Conservation (phyloP, 1,140 invertebrate genomes). For the Sarcophaga bullata region DNA sequence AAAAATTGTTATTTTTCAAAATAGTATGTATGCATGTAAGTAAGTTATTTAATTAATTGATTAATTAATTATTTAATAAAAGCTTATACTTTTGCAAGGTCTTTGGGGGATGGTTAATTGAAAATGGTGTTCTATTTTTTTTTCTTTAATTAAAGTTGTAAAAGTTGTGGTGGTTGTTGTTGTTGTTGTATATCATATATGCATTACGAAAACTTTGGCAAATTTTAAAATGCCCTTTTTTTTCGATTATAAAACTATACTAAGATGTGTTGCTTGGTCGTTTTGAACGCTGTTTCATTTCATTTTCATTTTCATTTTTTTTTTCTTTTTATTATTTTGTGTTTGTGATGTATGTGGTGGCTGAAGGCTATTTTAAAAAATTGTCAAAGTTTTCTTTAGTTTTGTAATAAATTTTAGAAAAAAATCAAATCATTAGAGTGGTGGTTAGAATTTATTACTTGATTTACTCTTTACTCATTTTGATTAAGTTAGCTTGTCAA, state of each 20-base stretch:
- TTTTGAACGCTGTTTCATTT: no score
- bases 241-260: constrained; percentile 32
- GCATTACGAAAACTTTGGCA: constrained; percentile 56
- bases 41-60: no score
- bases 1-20: no score
- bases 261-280: no score
- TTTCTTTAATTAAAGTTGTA: constrained; percentile 7
- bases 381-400: constrained; percentile 58
- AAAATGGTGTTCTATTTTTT: no score
- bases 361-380: constrained; percentile 53
- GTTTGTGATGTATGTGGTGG: background rate
- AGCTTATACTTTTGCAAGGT: constrained; percentile 9
- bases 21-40: no score
- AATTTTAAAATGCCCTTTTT: constrained; percentile 56
- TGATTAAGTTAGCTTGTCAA: no score
- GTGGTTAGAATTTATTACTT: no score
- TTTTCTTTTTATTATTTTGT: constrained; percentile 44
- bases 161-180: background rate
- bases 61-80: background rate
- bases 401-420: constrained; percentile 59
- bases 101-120: background rate
- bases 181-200: background rate
- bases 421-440: constrained; percentile 63
- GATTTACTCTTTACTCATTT: no score
- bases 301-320: no score